Base-by-base conservation (phyloP, 2,888 invertebrate genomes). In the Druceiella hillmani region DNA sequence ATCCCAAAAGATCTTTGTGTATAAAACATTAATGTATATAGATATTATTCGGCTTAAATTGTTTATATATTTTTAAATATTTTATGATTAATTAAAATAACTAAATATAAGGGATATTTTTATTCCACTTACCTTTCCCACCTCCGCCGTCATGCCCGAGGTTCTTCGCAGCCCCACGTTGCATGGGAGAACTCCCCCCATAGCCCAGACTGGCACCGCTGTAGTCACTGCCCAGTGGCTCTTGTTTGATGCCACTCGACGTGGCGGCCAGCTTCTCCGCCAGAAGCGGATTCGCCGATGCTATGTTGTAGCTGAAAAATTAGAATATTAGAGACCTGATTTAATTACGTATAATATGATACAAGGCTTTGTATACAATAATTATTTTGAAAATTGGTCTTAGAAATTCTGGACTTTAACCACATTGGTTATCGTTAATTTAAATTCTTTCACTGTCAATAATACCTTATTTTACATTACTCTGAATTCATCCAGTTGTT, bases 261-360 rank as follows among this genome's bases (percentile, higher is more conserved):
- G 87, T 84, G 61, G 90, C 87, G 55, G 90, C 77, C 48, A 78
- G 63, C 59, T 83, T 83, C 74, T 90, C 90, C 50, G 90, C 90
- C 44, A 91, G 73, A 48, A 91, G 64, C 10, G 91, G 91, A 64
- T 91, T 91, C 30, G 87, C 85, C 7, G 89, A 88, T 16, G 86
- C 86, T 47, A 90, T 87, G 50, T 86, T 86, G 59, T 81, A 85
- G 58, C 83, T 33, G 6, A 27, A 4, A 4, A n/a, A n/a, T n/a
- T n/a, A n/a, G n/a, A n/a, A n/a, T n/a, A n/a, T n/a, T n/a, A n/a
- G n/a, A 22, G n/a, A 22, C n/a, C 7, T 22, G 22, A 22, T 22
- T 22, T 7, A 22, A 9, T 22, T 22, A 22, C 7, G 22, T 22
- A n/a, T 9, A 9, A n/a, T 22, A 22, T 9, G 7, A 22, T 9